phyloP scores from a whole-genome alignment of 2,888 invertebrate genomes.

The Acleris sparsana region DNA sequence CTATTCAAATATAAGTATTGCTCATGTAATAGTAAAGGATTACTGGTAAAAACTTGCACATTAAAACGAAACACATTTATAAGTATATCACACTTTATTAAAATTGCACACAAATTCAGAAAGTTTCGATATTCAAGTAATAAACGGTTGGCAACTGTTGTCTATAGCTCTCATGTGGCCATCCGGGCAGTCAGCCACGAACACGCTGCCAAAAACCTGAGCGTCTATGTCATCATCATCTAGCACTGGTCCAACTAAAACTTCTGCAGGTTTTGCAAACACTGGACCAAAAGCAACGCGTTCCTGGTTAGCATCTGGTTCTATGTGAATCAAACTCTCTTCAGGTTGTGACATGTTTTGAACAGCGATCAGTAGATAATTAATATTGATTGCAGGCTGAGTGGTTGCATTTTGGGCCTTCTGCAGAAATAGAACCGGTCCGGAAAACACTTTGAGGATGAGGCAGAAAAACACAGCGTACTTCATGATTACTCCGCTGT shows the following conservation, averaged over 20 bases:
- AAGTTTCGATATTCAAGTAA: neutral
- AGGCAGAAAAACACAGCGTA: neutral
- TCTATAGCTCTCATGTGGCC: constrained; percentile 15
- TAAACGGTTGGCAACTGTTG: constrained; percentile 6
- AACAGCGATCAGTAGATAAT: neutral
- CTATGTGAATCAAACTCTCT: constrained; percentile 2
- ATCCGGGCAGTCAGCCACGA: constrained; percentile 12
- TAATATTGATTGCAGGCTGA: neutral
- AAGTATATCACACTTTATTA: too few species aligned
- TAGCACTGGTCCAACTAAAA: neutral
- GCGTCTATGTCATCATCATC: neutral
- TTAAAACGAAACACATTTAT: too few species aligned
- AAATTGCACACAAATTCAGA: too few species aligned
- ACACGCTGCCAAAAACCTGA: constrained; percentile 1
- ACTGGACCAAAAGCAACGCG: neutral
- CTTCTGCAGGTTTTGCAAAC: neutral
- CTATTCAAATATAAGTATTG: too few species aligned
- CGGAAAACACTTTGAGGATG: neutral
- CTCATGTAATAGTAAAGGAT: too few species aligned
- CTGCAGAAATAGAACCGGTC: neutral
- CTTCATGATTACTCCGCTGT: neutral
- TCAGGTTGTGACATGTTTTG: neutral
- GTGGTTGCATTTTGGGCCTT: too few species aligned
- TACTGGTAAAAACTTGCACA: too few species aligned
- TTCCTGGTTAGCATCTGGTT: neutral